Percentiles rank a stretch among this genome's conserved stretches.
phyloP scores from a whole-genome alignment of 2,797 vertebrate genomes.

The Pseudopleuronectes americanus region DNA sequence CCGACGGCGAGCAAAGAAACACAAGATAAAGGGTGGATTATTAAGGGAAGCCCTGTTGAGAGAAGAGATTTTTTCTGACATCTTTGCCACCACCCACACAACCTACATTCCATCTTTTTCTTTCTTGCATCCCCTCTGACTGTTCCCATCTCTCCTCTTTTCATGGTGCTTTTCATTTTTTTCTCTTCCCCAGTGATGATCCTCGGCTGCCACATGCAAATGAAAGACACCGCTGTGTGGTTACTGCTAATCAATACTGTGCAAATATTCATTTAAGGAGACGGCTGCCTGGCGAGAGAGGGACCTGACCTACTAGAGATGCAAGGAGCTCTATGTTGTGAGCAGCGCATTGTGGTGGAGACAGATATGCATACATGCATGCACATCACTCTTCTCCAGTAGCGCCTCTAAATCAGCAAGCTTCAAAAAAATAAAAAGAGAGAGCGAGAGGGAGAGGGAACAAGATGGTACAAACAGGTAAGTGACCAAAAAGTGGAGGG shows the following conservation, averaged over 20 bases:
- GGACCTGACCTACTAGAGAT: conserved; percentile 67
- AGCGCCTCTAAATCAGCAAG: conserved; percentile 25
- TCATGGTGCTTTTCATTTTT: conserved; percentile 28
- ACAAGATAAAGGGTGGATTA: conserved; percentile 79
- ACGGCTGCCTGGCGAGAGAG: conserved; percentile 45
- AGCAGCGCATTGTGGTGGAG: conserved; percentile 25
- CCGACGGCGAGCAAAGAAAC: conserved; percentile 69
- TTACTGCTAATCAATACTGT: conserved; percentile 78
- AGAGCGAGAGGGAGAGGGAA: background rate
- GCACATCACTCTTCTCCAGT: background rate
- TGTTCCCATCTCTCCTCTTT: conserved; percentile 19
- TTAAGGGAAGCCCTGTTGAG: conserved; percentile 76
- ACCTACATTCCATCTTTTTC: conserved; percentile 59
- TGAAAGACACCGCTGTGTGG: conserved; percentile 64
- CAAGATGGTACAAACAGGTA: conserved; percentile 34
- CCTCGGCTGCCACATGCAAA: conserved; percentile 70
- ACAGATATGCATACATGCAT: conserved; percentile 32
- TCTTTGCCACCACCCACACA: conserved; percentile 63
- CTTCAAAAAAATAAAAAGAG: conserved; percentile 17
- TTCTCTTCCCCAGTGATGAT: conserved; percentile 39
- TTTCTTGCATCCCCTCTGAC: conserved; percentile 24
- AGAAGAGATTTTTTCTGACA: conserved; percentile 67
- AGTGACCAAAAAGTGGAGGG: conserved; percentile 44
- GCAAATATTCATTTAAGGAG: conserved; percentile 78
- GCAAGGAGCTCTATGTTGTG: conserved; percentile 47